Percentiles rank a stretch among this genome's conserved stretches.
Conservation (phyloP, 2,113 vertebrate genomes). For the Python bivittatus region DNA sequence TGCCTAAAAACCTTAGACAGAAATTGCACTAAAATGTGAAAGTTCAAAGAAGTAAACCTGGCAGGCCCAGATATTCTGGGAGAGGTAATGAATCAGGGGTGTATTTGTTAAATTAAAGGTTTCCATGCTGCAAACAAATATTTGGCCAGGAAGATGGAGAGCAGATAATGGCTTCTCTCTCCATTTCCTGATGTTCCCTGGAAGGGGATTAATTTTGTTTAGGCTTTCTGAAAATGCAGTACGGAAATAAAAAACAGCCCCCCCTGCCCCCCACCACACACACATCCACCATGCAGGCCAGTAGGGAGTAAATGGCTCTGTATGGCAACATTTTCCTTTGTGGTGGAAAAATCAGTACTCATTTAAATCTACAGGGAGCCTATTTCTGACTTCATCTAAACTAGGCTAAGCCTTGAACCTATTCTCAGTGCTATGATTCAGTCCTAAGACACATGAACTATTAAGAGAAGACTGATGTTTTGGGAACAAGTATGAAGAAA, state of each 20-base stretch:
- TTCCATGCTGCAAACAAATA: neutral
- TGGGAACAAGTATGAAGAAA: neutral
- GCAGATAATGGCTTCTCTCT: neutral
- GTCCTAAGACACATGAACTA: neutral
- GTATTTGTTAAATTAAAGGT: constrained; percentile 2
- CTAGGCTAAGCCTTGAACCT: neutral
- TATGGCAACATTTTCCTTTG: neutral
- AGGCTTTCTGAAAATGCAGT: neutral
- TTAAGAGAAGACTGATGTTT: neutral
- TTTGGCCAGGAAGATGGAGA: neutral
- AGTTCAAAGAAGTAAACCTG: too few species aligned
- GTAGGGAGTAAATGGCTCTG: neutral
- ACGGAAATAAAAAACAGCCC: neutral
- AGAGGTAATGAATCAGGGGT: neutral
- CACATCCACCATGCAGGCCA: neutral
- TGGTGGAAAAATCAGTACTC: neutral
- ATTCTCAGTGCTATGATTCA: neutral
- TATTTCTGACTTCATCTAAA: neutral
- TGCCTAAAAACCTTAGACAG: too few species aligned
- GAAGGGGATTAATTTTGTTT: neutral
- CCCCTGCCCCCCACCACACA: too few species aligned
- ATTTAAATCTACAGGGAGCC: neutral
- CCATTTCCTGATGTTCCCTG: neutral
- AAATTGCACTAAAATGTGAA: too few species aligned
- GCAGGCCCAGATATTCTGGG: neutral